Percentiles rank a stretch among this genome's conserved stretches.
These are phyloP conservation scores for Lymantria monacha DNA, from an alignment of 2,888 invertebrate species.

Conservation along the genomic window DNA sequence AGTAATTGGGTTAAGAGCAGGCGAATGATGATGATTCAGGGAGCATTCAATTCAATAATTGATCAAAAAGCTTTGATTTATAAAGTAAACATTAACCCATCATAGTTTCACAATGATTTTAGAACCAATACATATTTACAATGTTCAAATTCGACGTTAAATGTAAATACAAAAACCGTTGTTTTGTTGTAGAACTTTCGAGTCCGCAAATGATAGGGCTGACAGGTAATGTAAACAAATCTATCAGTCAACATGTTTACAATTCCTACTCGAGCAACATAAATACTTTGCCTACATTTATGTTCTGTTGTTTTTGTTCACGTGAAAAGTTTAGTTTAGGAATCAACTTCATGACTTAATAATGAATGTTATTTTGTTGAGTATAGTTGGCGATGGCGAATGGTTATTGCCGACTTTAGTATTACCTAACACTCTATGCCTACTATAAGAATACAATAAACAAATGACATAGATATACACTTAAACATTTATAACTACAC, in stretches of 20 bases:
- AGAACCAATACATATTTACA: neutral
- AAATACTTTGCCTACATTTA: neutral
- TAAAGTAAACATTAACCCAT: no score
- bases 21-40: no score
- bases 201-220: neutral
- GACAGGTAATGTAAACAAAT: conserved; percentile 17
- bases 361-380: neutral
- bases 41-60: no score
- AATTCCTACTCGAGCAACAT: conserved; percentile 9
- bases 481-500: no score
- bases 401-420: no score
- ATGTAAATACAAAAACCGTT: neutral
- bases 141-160: neutral
- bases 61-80: no score
- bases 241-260: conserved; percentile 32
- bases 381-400: no score
- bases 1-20: no score
- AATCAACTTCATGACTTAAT: neutral
- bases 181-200: neutral
- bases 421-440: no score
- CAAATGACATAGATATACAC: no score
- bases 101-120: no score
- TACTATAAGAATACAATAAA: no score
- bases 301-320: neutral
- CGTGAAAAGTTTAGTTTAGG: conserved; percentile 14